These are phyloP conservation scores for Ataeniobius toweri DNA, from an alignment of 2,797 vertebrate genomes.

Conservation along the genomic window DNA sequence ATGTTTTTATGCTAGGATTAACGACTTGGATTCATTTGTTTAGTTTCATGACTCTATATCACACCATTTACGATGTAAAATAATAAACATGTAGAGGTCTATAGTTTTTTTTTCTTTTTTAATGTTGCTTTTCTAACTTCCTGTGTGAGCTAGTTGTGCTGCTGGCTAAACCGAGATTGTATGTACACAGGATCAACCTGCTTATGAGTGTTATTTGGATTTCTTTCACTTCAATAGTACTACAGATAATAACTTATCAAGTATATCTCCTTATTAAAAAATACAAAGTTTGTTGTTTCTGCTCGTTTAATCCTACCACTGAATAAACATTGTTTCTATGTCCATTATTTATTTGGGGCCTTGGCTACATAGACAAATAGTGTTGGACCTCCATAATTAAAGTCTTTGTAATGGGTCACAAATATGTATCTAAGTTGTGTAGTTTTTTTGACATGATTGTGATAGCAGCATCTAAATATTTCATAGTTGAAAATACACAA, in stretches of 20 bases:
- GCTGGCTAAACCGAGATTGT: not conserved
- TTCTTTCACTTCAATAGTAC: not conserved
- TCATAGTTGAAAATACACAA: not conserved
- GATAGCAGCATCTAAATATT: not conserved
- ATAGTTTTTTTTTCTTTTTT: not conserved
- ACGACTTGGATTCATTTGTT: not conserved
- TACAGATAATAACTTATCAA: not conserved
- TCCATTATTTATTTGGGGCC: not conserved
- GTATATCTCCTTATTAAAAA: not conserved
- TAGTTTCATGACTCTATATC: not conserved
- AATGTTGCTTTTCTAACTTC: not conserved
- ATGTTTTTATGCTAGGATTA: not conserved
- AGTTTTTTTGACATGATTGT: not conserved
- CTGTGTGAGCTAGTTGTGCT: not conserved
- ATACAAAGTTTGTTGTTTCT: too few species aligned
- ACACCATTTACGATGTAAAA: not conserved
- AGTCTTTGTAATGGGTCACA: not conserved
- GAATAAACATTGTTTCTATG: too few species aligned
- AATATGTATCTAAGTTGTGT: not conserved
- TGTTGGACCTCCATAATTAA: not conserved
- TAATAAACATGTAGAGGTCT: not conserved
- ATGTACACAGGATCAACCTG: not conserved
- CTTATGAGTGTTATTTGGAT: not conserved
- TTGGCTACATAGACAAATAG: not conserved
- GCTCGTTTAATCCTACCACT: not conserved